phyloP scores from a whole-genome alignment of 1,140 invertebrate species.

The Anastrepha ludens region DNA sequence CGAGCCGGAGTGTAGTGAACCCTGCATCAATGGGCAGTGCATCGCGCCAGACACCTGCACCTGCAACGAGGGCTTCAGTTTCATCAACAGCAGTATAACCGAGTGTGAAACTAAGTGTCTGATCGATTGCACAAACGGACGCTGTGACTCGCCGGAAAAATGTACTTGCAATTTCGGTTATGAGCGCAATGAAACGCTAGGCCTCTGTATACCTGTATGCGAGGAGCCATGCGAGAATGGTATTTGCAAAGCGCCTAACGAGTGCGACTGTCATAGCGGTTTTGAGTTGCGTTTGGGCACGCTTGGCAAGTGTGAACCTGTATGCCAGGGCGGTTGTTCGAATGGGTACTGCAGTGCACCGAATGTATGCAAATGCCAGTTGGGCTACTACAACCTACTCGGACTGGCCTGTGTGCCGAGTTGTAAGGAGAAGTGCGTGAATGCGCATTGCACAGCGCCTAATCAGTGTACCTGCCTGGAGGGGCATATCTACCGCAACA shows the following conservation, averaged over 20 bases:
- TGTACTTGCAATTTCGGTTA: conserved; percentile 79
- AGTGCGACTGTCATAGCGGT: conserved; percentile 75
- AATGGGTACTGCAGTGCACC: conserved; percentile 73
- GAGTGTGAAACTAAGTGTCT: conserved; percentile 71
- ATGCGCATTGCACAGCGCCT: conserved; percentile 74
- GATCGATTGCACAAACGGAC: conserved; percentile 76
- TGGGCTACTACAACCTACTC: conserved; percentile 62
- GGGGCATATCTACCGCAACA: conserved; percentile 63
- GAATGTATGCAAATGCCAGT: conserved; percentile 72
- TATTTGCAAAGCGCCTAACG: conserved; percentile 77
- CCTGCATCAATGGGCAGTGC: conserved; percentile 74
- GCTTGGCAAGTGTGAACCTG: conserved; percentile 63
- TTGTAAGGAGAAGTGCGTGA: conserved; percentile 68
- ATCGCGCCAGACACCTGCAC: conserved; percentile 73
- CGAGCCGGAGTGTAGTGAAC: conserved; percentile 63
- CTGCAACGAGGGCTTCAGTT: conserved; percentile 61
- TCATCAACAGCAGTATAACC: conserved; percentile 60
- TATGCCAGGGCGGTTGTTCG: conserved; percentile 64
- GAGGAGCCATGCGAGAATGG: conserved; percentile 78
- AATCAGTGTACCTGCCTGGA: conserved; percentile 73
- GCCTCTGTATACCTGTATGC: conserved; percentile 76
- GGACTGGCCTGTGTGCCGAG: conserved; percentile 68
- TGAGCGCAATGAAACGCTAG: conserved; percentile 69
- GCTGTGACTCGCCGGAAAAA: conserved; percentile 76
- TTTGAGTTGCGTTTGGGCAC: conserved; percentile 58